Conservation (phyloP, 2,113 vertebrate genomes). For the Halichoerus grypus region DNA sequence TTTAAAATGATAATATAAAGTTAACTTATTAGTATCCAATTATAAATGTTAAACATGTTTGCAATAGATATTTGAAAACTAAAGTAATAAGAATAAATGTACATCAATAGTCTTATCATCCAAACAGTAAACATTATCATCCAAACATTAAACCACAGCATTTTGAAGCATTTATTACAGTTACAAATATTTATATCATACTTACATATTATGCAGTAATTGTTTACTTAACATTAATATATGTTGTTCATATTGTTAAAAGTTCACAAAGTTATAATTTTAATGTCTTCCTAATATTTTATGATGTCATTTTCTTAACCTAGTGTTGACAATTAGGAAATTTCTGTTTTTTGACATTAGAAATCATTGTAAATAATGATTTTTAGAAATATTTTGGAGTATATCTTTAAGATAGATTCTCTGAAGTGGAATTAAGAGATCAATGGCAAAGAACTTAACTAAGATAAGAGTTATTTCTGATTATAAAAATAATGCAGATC, state of each 20-base stretch:
- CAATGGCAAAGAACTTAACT: not conserved
- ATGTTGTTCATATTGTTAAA: not conserved
- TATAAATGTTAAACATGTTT: not conserved
- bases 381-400: not conserved
- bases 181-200: slow-evolving; percentile 1
- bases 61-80: not conserved
- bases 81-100: not conserved
- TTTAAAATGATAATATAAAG: not conserved
- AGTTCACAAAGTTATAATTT: not conserved
- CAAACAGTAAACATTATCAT: not conserved
- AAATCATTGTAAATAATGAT: not conserved
- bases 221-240: not conserved
- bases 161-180: not conserved
- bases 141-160: not conserved
- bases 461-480: not conserved
- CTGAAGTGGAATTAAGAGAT: slow-evolving; percentile 3
- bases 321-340: not conserved
- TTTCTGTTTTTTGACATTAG: not conserved
- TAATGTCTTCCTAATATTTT: slow-evolving; percentile 43
- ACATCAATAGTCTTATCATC: not conserved
- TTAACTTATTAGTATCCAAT: not conserved
- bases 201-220: not conserved
- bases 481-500: not conserved
- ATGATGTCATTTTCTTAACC: not conserved
- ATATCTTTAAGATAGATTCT: not conserved